These are phyloP conservation scores for Parazoanthus darwini DNA, from an alignment of 92 coral and sea anemone genomes.

Conservation along the genomic window DNA sequence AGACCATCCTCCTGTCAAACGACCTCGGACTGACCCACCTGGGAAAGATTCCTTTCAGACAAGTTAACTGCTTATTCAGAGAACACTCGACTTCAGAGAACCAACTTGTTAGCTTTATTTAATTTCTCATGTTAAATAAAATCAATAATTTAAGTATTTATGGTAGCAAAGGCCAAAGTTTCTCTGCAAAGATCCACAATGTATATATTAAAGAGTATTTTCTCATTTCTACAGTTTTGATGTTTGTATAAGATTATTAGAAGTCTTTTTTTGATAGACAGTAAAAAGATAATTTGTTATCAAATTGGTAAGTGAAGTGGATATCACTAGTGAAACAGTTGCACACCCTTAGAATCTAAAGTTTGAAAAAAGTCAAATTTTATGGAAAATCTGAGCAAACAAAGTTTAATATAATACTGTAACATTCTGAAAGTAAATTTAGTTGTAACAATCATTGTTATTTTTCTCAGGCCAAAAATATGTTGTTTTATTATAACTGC, in stretches of 20 bases:
- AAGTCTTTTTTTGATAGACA: background rate
- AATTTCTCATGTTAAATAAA: background rate
- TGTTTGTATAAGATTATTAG: background rate
- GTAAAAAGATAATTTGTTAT: background rate
- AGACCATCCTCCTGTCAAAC: slow-evolving; percentile 63
- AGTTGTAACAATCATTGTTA: no score
- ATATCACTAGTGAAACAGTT: background rate
- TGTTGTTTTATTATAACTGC: no score
- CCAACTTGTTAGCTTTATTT: slow-evolving; percentile 29
- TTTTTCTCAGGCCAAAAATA: no score
- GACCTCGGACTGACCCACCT: slow-evolving; percentile 41
- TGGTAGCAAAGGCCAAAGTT: slow-evolving; percentile 23
- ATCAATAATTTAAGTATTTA: slow-evolving; percentile 33
- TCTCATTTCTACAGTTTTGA: background rate
- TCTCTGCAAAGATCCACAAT: background rate
- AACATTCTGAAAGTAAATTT: no score
- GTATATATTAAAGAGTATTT: slow-evolving; percentile 12
- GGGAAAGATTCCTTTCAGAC: slow-evolving; percentile 22
- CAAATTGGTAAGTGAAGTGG: background rate
- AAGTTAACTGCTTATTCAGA: slow-evolving; percentile 37
- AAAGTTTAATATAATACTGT: no score
- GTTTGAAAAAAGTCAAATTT: no score
- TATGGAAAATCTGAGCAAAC: no score
- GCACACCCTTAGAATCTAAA: background rate
- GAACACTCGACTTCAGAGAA: background rate